A percentile compares a stretch with the other conserved stretches of the same genome.
Evolutionary conservation across 2,797 vertebrate species (phyloP).

Genomic region (Anabacerthia variegaticeps): DNA sequence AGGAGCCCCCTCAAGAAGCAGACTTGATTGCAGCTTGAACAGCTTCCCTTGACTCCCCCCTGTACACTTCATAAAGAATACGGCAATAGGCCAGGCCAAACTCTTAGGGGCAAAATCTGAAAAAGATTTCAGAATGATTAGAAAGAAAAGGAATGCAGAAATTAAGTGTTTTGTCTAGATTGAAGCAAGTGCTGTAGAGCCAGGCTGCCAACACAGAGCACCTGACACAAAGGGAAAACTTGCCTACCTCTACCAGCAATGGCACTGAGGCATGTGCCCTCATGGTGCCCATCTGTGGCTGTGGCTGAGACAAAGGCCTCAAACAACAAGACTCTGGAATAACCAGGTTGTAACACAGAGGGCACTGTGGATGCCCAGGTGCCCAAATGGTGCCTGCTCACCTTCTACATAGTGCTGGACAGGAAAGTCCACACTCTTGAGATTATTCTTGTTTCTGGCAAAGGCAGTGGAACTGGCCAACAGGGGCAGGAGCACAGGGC

Average conservation of each 20-base stretch:
- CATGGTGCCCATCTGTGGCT: background rate
- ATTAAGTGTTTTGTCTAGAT: background rate
- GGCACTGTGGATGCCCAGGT: background rate
- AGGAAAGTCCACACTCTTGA: accelerated
- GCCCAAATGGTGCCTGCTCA: background rate
- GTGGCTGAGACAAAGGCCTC: background rate
- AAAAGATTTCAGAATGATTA: background rate
- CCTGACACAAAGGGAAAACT: background rate
- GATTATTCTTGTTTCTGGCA: background rate
- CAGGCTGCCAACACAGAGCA: background rate
- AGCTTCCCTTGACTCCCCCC: background rate
- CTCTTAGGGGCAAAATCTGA: background rate
- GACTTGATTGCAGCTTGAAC: background rate
- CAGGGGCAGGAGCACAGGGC: background rate
- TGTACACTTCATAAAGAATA: background rate
- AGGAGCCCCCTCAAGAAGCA: background rate
- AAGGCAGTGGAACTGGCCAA: background rate
- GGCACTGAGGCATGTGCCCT: background rate
- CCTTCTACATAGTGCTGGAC: background rate
- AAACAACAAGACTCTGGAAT: background rate
- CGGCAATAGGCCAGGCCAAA: background rate
- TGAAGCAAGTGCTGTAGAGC: background rate
- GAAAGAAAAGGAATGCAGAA: background rate
- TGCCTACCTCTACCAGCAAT: background rate
- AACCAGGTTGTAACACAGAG: background rate